Base-by-base conservation (phyloP, 2,888 invertebrate genomes). In the Tillus elongatus region DNA sequence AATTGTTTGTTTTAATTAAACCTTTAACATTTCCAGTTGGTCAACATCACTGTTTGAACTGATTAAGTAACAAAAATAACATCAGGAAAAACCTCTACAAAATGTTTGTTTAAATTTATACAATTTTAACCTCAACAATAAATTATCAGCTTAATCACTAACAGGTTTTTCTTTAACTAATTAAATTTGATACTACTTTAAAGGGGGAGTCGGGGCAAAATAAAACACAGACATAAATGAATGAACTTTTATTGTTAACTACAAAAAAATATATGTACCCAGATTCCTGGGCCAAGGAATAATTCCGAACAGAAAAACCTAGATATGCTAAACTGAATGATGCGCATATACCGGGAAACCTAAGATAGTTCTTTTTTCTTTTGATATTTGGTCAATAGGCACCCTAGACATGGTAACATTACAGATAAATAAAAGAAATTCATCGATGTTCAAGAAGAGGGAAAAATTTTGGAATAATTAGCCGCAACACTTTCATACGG, bases 361-460 rank as follows among this genome's bases (percentile, higher is more conserved):
- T 31, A 19, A 19, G n/a, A 19, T 19, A 19, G 6, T 8, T 8
- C 24, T 8, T 8, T 8, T 19, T 19, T 19, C n/a, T 19, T 6
- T 8, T 19, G n/a, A 8, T 19, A 19, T 19, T 50, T 45, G 52
- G 48, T 48, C 49, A 48, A 46, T 48, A 46, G 50, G 49, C 50
- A 48, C 52, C 60, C 60, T 55, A 56, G 59, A 61, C 60, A 59
- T 61, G 61, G 61, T 63, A 61, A 61, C 61, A 61, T 54, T 52
- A 44, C 36, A 42, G 36, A 45, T 30, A 41, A 44, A 46, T 19
- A 37, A 37, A 40, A 36, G 43, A 39, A 40, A 45, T 43, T 36
- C 15, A 53, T 55, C 55, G 55, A 55, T 53, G 57, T 57, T 58
- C 49, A 55, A 60, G 56, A 60, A 58, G 51, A 42, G 36, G 35